These are phyloP conservation scores for Camelus dromedarius DNA, from an alignment of 2,113 vertebrate species.

Conservation along the genomic window DNA sequence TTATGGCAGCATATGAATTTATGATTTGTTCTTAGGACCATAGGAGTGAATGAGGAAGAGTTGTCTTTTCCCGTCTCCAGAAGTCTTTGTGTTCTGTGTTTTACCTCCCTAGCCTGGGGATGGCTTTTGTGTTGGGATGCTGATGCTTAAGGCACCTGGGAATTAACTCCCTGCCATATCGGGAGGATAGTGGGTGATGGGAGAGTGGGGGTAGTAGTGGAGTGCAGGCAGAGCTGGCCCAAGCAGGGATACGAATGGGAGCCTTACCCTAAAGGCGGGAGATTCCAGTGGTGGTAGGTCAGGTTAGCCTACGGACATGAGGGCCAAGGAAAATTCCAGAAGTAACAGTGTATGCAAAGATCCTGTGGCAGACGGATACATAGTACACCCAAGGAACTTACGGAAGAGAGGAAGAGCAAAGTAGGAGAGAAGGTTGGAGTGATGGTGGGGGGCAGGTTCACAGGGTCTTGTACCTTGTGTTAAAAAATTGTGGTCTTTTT, in stretches of 20 bases:
- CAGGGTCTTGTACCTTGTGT: background rate
- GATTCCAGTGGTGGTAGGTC: background rate
- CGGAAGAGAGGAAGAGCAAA: background rate
- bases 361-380: background rate
- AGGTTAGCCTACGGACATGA: background rate
- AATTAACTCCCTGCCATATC: background rate
- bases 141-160: background rate
- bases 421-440: background rate
- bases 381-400: background rate
- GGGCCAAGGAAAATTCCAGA: background rate
- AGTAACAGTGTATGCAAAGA: background rate
- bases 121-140: background rate
- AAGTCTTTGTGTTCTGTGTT: background rate
- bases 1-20: background rate
- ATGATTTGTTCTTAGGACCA: background rate
- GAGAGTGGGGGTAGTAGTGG: no score
- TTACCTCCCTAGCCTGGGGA: background rate
- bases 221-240: background rate
- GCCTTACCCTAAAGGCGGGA: background rate
- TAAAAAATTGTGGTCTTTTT: constrained; percentile 34
- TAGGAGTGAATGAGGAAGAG: background rate
- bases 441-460: background rate
- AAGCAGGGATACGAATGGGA: background rate
- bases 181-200: background rate
- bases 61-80: background rate